Evolutionary conservation across 1,140 invertebrate genomes (phyloP).

Genomic region (Drosophila jambulina): DNA sequence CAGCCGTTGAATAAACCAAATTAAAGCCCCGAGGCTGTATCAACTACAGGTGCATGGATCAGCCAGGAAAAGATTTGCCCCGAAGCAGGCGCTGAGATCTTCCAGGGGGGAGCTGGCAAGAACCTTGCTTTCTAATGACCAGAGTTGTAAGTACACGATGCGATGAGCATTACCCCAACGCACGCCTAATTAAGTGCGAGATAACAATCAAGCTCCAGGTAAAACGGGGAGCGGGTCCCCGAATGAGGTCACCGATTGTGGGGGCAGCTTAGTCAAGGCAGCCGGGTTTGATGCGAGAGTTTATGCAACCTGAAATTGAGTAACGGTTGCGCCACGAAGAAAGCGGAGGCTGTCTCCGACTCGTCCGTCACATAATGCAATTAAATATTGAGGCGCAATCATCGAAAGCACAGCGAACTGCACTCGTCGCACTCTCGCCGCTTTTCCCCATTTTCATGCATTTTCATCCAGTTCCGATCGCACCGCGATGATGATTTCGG

Average conservation of each 20-base stretch:
- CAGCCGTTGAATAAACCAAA: conserved; percentile 32
- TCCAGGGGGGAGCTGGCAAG: conserved; percentile 4
- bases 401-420: conserved; percentile 75
- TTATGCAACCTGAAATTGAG: conserved; percentile 58
- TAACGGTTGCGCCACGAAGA: conserved; percentile 58
- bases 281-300: conserved; percentile 19
- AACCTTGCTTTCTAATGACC: conserved; percentile 56
- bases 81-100: conserved; percentile 8
- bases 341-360: conserved; percentile 50
- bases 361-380: conserved; percentile 69
- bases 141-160: conserved; percentile 43
- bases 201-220: conserved; percentile 59
- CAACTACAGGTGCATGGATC: conserved; percentile 47
- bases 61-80: conserved; percentile 35
- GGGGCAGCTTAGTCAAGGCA: conserved; percentile 43
- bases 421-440: conserved; percentile 62
- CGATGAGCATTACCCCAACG: conserved; percentile 56
- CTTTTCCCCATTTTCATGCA: conserved; percentile 66
- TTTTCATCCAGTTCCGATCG: conserved; percentile 41
- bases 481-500: conserved; percentile 24
- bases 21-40: conserved; percentile 41
- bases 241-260: conserved; percentile 72
- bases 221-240: conserved; percentile 12
- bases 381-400: conserved; percentile 62
- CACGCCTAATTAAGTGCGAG: conserved; percentile 77